These are phyloP conservation scores for Diprion similis DNA, from an alignment of 1,140 invertebrate genomes.

Conservation along the genomic window DNA sequence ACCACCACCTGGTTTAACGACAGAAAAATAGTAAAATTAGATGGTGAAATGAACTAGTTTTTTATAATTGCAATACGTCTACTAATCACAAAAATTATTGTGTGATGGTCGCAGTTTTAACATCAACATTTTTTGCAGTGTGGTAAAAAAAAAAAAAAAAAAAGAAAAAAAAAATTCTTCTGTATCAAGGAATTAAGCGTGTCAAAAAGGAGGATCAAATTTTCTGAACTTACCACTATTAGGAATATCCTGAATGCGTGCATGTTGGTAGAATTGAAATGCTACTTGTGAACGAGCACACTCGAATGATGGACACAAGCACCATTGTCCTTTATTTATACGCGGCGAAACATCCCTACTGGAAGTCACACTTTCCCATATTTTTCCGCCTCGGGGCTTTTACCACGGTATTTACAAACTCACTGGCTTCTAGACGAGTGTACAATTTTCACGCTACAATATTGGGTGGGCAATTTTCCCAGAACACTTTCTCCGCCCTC, in stretches of 20 bases:
- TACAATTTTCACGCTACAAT: neutral
- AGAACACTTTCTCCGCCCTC: neutral
- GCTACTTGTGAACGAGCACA: neutral
- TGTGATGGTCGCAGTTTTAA: too few relatives aligned
- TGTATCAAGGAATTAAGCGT: too few relatives aligned
- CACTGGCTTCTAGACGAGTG: neutral
- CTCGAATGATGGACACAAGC: neutral
- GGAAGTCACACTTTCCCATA: neutral
- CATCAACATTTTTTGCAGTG: too few relatives aligned
- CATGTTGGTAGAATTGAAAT: conserved; percentile 8
- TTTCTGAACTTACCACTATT: conserved; percentile 23
- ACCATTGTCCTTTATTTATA: neutral
- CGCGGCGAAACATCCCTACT: neutral
- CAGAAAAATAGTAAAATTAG: too few relatives aligned
- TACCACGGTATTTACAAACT: too few relatives aligned
- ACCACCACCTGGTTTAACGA: conserved; percentile 10
- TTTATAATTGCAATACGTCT: too few relatives aligned
- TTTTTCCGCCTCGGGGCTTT: conserved; percentile 4
- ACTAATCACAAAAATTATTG: too few relatives aligned
- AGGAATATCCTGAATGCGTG: neutral
- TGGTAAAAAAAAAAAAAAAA: too few relatives aligned
- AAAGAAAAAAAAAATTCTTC: too few relatives aligned
- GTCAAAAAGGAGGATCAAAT: too few relatives aligned
- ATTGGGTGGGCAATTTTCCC: neutral
- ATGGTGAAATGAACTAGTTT: too few relatives aligned